Percentiles rank a stretch among this genome's conserved stretches.
phyloP scores from a whole-genome alignment of 2,797 vertebrate genomes.

The Kryptolebias ocellatus region DNA sequence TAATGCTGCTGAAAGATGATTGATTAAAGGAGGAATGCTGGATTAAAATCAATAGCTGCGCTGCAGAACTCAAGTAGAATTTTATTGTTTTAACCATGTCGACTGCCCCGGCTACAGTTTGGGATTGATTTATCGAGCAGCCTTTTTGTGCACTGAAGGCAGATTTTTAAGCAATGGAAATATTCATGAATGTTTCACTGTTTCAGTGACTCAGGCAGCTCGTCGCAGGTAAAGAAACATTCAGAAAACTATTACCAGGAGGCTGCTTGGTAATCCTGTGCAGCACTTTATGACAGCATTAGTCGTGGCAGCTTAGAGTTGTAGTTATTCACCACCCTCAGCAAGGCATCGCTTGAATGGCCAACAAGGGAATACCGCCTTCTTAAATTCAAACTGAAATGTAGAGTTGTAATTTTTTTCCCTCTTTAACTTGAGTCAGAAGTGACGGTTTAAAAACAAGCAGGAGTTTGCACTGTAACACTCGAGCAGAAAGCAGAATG shows the following conservation, averaged over 20 bases:
- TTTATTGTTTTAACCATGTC: conserved; percentile 60
- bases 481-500: conserved; percentile 13
- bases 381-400: conserved; percentile 44
- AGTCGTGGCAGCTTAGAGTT: conserved; percentile 27
- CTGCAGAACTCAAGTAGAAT: conserved; percentile 44
- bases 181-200: conserved; percentile 54
- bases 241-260: conserved; percentile 30
- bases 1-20: conserved; percentile 51
- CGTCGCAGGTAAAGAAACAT: conserved; percentile 33
- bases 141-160: conserved; percentile 53
- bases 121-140: conserved; percentile 55
- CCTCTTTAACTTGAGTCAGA: conserved; percentile 25
- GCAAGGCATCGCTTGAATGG: conserved; percentile 50
- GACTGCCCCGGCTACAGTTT: conserved; percentile 27
- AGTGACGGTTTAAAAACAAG: conserved; percentile 37
- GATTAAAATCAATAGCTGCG: conserved; percentile 66
- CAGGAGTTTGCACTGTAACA: conserved; percentile 30
- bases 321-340: conserved; percentile 31
- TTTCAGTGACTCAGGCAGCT: conserved; percentile 19
- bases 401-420: conserved; percentile 1
- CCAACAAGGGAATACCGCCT: conserved; percentile 39
- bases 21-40: conserved; percentile 51
- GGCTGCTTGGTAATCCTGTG: conserved; percentile 1
- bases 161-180: conserved; percentile 50
- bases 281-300: conserved; percentile 17